These are phyloP conservation scores for Catonia carolina DNA, from an alignment of 2,888 invertebrate genomes.

Conservation along the genomic window DNA sequence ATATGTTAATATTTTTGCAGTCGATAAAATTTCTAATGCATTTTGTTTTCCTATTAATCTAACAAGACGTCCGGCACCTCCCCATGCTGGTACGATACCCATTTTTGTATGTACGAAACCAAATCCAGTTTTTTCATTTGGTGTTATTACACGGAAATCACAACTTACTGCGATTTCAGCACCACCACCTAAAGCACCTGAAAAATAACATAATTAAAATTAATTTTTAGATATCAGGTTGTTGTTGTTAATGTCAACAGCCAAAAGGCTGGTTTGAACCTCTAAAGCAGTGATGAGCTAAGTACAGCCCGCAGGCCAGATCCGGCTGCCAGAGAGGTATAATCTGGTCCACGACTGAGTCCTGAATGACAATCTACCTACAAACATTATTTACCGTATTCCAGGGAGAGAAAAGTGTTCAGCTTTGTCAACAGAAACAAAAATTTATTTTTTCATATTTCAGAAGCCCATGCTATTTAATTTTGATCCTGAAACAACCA, in stretches of 20 bases:
- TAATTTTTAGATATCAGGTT: not conserved
- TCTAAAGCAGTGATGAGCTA: too few relatives aligned
- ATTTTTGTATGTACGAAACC: conserved; percentile 46
- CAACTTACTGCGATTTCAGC: conserved; percentile 47
- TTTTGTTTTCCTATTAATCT: conserved; percentile 41
- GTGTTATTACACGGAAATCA: conserved; percentile 45
- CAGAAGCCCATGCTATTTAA: too few relatives aligned
- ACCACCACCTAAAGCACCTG: conserved; percentile 48
- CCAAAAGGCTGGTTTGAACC: too few relatives aligned
- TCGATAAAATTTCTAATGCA: conserved; percentile 43
- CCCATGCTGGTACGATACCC: conserved; percentile 48
- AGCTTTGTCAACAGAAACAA: too few relatives aligned
- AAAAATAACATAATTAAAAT: conserved; percentile 21
- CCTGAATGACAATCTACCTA: too few relatives aligned
- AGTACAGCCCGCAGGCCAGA: too few relatives aligned
- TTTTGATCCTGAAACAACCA: too few relatives aligned
- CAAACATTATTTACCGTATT: too few relatives aligned
- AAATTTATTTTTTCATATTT: too few relatives aligned
- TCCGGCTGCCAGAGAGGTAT: too few relatives aligned
- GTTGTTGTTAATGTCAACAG: not conserved
- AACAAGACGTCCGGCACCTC: conserved; percentile 44
- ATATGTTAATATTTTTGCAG: conserved; percentile 38
- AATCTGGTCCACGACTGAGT: too few relatives aligned
- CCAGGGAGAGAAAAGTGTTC: too few relatives aligned
- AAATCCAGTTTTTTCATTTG: conserved; percentile 38